These are phyloP conservation scores for Epizoanthus ramosus DNA, from an alignment of 92 coral and sea anemone species.

Conservation along the genomic window DNA sequence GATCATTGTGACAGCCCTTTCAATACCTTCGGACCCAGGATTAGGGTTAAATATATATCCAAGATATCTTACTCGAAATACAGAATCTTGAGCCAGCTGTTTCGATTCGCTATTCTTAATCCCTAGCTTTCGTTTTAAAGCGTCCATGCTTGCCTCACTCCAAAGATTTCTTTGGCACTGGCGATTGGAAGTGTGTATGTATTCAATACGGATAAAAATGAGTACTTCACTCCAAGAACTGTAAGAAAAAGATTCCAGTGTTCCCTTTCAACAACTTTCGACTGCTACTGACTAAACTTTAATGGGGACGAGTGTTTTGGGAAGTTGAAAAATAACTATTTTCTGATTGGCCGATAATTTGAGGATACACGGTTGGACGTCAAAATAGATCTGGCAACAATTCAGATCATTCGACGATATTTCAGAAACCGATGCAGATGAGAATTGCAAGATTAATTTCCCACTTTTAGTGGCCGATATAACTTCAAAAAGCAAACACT, in stretches of 20 bases:
- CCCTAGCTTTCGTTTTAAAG: constrained; percentile 49
- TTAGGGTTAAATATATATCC: constrained; percentile 53
- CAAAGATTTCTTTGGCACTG: not conserved
- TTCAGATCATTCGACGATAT: not conserved
- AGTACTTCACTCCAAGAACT: not conserved
- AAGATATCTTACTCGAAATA: constrained; percentile 63
- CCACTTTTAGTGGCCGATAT: not conserved
- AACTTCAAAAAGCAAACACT: too few species aligned
- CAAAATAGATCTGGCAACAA: constrained; percentile 1
- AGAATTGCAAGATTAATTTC: not conserved
- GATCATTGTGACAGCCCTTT: constrained; percentile 49
- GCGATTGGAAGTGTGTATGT: not conserved
- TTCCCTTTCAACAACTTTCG: not conserved
- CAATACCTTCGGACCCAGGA: constrained; percentile 57
- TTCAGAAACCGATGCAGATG: not conserved
- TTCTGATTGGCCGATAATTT: constrained; percentile 32
- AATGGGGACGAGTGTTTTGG: not conserved
- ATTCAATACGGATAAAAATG: not conserved
- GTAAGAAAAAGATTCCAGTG: too few species aligned
- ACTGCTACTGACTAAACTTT: not conserved
- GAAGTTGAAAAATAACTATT: constrained; percentile 8
- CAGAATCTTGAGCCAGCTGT: constrained; percentile 41
- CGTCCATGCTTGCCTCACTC: constrained; percentile 17
- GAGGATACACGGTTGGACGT: not conserved
- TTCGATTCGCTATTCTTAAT: constrained; percentile 49